A percentile compares a stretch with the other conserved stretches of the same genome.
Conservation (phyloP, 1,140 invertebrate genomes). For the Rhopalosiphum padi region DNA sequence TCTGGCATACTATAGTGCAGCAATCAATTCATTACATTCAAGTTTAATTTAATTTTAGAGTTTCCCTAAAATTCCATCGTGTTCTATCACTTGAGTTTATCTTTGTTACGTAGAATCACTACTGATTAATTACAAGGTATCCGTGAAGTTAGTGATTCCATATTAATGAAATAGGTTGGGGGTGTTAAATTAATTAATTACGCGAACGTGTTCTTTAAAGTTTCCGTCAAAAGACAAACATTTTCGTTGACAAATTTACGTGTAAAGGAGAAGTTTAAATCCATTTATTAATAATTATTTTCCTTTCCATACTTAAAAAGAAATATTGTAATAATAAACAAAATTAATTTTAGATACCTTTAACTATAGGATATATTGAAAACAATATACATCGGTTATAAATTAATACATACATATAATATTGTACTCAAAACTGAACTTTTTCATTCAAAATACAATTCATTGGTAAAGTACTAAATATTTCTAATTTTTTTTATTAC, state of each 20-base stretch:
- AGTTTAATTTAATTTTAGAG: constrained; percentile 29
- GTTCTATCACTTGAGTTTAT: constrained; percentile 32
- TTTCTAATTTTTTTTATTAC: not conserved
- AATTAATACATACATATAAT: not conserved
- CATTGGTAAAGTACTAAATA: not conserved
- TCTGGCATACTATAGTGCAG: not conserved
- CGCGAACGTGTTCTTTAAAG: constrained; percentile 16
- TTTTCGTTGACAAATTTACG: not conserved
- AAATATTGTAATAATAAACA: not conserved
- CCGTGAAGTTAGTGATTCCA: constrained; percentile 28
- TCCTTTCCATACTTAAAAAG: not conserved
- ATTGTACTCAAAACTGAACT: not conserved
- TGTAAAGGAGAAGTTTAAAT: not conserved
- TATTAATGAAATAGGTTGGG: not conserved
- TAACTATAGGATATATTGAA: not conserved
- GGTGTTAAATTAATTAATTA: constrained; percentile 37
- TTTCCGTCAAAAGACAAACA: constrained; percentile 16
- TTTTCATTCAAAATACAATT: not conserved
- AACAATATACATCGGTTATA: not conserved
- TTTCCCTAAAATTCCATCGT: constrained; percentile 27
- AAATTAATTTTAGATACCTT: not conserved
- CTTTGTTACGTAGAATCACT: constrained; percentile 31
- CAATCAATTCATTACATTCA: constrained; percentile 23
- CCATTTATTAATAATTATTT: not conserved
- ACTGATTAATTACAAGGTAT: constrained; percentile 43